A percentile compares a stretch with the other conserved stretches of the same genome.
Evolutionary conservation across 2,888 invertebrate species (phyloP).

Genomic region (Prenolepis imparis): DNA sequence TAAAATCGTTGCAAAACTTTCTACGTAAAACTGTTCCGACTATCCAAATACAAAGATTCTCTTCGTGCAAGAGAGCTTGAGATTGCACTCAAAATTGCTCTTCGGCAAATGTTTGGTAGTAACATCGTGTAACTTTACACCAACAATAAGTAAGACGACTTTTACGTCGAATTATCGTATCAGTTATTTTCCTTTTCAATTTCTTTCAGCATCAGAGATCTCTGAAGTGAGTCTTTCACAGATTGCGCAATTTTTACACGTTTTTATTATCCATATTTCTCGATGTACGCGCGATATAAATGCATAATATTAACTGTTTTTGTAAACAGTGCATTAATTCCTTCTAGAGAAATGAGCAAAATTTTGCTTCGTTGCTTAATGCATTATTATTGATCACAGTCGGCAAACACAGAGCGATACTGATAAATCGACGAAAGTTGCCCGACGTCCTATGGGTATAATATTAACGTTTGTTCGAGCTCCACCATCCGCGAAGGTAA

Average conservation of each 20-base stretch:
- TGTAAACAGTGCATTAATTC: background rate
- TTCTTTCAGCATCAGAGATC: background rate
- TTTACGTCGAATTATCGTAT: background rate
- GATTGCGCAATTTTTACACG: background rate
- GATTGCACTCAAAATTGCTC: background rate
- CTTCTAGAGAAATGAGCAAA: background rate
- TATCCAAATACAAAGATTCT: background rate
- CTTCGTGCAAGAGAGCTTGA: background rate
- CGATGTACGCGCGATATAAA: background rate
- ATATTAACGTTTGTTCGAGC: slow-evolving; percentile 21
- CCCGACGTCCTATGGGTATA: background rate
- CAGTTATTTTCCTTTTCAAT: background rate
- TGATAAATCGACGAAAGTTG: slow-evolving; percentile 15
- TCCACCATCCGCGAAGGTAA: background rate
- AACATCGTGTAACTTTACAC: background rate
- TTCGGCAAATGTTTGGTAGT: background rate
- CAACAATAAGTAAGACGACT: background rate
- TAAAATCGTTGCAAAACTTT: background rate
- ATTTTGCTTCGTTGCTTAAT: background rate
- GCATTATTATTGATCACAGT: background rate
- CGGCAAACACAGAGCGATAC: slow-evolving; percentile 6
- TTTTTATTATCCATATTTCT: background rate
- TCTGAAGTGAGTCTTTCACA: background rate
- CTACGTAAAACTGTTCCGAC: background rate
- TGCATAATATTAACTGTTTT: background rate